phyloP scores from a whole-genome alignment of 92 coral and sea anemone species.

The Zoanthus solanderi region DNA sequence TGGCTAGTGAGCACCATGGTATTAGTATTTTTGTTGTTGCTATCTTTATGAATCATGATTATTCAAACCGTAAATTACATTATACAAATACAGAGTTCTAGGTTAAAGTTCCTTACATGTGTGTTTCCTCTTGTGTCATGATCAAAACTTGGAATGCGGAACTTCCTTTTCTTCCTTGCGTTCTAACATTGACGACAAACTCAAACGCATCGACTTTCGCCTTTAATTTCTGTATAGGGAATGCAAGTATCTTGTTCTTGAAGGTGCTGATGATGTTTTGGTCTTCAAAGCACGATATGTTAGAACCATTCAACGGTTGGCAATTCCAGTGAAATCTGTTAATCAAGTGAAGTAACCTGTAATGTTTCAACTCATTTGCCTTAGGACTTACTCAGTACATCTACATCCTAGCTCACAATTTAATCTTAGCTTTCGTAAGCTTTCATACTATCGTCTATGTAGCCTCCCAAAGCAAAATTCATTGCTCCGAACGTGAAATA shows the following conservation, averaged over 20 bases:
- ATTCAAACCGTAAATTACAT: no score
- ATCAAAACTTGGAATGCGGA: slow-evolving; percentile 59
- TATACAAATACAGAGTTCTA: no score
- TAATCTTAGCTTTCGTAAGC: no score
- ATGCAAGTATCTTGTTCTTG: slow-evolving; percentile 18
- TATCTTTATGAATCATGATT: no score
- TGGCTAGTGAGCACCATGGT: no score
- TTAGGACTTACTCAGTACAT: neutral
- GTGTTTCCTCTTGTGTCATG: slow-evolving; percentile 51
- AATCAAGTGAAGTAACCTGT: neutral
- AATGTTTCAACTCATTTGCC: neutral
- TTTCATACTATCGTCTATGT: no score
- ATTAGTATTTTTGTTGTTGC: no score
- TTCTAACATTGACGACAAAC: slow-evolving; percentile 60
- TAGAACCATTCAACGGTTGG: slow-evolving; percentile 37
- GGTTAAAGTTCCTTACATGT: slow-evolving; percentile 64
- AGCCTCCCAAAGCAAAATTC: no score
- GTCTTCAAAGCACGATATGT: slow-evolving; percentile 63
- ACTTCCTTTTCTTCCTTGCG: slow-evolving; percentile 17
- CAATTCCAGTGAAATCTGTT: slow-evolving; percentile 73
- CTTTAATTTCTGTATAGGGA: slow-evolving; percentile 52
- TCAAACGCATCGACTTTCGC: slow-evolving; percentile 39
- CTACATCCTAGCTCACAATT: no score
- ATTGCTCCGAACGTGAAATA: no score
- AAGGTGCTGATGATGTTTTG: neutral